These are phyloP conservation scores for Glaucopsyche alexis DNA, from an alignment of 2,888 invertebrate genomes.

Conservation along the genomic window DNA sequence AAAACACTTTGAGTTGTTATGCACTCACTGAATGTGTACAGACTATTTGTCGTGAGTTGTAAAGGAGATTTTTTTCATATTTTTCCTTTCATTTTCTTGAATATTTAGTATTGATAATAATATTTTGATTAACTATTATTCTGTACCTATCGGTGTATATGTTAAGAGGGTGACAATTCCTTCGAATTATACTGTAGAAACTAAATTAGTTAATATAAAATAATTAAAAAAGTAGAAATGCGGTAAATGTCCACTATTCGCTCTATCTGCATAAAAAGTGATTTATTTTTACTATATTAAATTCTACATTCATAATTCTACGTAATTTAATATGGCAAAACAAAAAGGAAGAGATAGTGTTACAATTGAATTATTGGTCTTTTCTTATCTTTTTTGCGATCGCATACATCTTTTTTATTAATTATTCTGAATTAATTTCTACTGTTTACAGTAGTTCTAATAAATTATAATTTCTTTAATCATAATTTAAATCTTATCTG, in stretches of 20 bases:
- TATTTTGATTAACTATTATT: too few species aligned
- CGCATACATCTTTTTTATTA: slow-evolving; percentile 19
- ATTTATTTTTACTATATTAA: background rate
- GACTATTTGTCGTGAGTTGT: background rate
- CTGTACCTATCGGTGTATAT: too few species aligned
- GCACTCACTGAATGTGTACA: background rate
- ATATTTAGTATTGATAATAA: too few species aligned
- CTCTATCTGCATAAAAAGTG: too few species aligned
- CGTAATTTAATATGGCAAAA: background rate
- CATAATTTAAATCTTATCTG: slow-evolving; percentile 13
- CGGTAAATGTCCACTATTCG: too few species aligned
- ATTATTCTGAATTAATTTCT: slow-evolving; percentile 8
- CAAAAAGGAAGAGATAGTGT: background rate
- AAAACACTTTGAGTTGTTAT: slow-evolving; percentile 40
- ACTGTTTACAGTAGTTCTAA: slow-evolving; percentile 19
- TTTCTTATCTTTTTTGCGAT: background rate
- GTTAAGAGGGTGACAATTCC: too few species aligned
- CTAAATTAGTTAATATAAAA: too few species aligned
- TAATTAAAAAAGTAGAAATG: too few species aligned
- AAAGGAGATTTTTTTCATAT: background rate
- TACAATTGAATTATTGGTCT: background rate
- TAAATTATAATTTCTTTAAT: slow-evolving; percentile 8
- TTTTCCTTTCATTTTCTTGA: too few species aligned
- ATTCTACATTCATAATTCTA: background rate
- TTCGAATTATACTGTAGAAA: too few species aligned